These are phyloP conservation scores for Podarcis cretensis DNA, from an alignment of 2,113 vertebrate genomes.

Conservation along the genomic window DNA sequence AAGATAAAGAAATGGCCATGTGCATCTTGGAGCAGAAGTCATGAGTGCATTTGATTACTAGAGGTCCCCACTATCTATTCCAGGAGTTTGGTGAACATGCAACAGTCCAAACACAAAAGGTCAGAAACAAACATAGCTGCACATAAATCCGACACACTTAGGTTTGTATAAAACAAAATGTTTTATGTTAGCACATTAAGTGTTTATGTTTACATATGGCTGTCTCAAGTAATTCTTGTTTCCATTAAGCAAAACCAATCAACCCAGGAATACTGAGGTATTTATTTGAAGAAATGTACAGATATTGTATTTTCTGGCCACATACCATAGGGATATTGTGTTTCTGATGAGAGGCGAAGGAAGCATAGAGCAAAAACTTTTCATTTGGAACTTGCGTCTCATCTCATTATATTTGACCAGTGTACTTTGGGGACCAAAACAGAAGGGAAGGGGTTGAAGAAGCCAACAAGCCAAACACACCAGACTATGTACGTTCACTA, in stretches of 20 bases:
- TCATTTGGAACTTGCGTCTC: neutral
- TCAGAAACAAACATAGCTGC: neutral
- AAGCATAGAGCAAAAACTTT: neutral
- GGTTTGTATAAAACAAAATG: slow-evolving; percentile 7
- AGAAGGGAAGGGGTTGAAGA: neutral
- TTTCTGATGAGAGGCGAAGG: neutral
- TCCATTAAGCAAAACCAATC: neutral
- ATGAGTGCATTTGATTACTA: neutral
- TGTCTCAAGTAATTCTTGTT: slow-evolving; percentile 7
- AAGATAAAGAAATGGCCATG: neutral
- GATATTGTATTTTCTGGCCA: neutral
- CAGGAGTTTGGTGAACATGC: slow-evolving; percentile 29
- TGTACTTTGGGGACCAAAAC: neutral
- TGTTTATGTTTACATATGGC: neutral
- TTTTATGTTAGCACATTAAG: neutral
- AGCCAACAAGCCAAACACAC: neutral
- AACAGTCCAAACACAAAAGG: slow-evolving; percentile 13
- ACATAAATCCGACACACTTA: neutral
- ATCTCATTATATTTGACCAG: neutral
- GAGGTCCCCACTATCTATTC: neutral
- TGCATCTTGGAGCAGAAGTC: neutral
- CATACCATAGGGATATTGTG: neutral
- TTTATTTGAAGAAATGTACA: neutral
- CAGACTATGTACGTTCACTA: neutral
- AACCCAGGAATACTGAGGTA: neutral